phyloP scores from a whole-genome alignment of 35 echinoderm and acorn worm species.

The Ophiothrix spiculata region DNA sequence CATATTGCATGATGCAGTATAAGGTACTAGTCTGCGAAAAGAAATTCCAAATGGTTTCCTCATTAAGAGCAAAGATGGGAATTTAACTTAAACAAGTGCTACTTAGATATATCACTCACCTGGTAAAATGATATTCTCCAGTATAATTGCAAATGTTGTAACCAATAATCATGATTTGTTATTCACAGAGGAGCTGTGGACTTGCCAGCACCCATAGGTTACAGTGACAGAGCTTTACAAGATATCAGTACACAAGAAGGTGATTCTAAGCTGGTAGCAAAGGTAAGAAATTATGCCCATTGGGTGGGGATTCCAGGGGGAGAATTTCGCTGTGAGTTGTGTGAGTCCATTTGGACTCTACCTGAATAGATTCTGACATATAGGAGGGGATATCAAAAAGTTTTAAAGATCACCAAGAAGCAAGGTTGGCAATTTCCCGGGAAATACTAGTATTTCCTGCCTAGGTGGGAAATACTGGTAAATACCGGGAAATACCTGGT shows the following conservation, averaged over 20 bases:
- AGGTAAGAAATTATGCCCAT: constrained; percentile 28
- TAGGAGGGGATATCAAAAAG: not conserved
- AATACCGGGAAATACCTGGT: too few relatives aligned
- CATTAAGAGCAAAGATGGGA: too few relatives aligned
- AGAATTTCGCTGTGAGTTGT: too few relatives aligned
- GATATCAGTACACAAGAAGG: constrained; percentile 54
- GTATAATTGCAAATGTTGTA: not conserved
- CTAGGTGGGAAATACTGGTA: too few relatives aligned
- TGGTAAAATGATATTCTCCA: not conserved
- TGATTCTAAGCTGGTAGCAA: constrained; percentile 64
- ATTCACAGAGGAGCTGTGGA: constrained; percentile 19
- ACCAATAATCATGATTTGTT: constrained; percentile 26
- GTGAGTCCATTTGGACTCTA: not conserved
- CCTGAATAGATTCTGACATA: not conserved
- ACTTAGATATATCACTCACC: not conserved
- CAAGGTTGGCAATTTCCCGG: too few relatives aligned
- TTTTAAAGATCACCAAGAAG: not conserved
- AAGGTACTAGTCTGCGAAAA: too few relatives aligned
- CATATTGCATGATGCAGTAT: too few relatives aligned
- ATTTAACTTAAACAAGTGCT: too few relatives aligned
- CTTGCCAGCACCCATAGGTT: constrained; percentile 57
- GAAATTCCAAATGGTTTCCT: too few relatives aligned
- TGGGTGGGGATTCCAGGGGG: not conserved
- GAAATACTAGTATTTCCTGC: too few relatives aligned
- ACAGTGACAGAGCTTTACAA: constrained; percentile 43